Conservation (phyloP, 92 coral and sea anemone genomes). For the Porites evermanni region DNA sequence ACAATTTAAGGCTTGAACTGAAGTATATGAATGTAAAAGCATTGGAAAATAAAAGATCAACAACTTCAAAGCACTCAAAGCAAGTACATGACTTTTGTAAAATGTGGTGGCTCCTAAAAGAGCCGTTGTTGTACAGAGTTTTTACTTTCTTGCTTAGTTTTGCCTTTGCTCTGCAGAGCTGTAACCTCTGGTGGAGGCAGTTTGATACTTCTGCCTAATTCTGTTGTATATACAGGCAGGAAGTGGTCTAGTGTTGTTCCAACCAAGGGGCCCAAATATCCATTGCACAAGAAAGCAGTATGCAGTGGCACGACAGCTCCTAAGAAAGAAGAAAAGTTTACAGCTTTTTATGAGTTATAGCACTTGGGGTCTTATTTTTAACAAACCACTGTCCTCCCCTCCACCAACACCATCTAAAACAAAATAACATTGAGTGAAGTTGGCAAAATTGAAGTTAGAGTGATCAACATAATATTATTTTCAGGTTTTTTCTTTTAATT, state of each 20-base stretch:
- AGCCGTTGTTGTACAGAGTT: neutral
- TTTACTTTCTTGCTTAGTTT: neutral
- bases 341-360: neutral
- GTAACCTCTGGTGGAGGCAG: slow-evolving; percentile 53
- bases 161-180: slow-evolving; percentile 53
- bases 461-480: no score
- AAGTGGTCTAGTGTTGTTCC: slow-evolving; percentile 45
- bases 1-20: neutral
- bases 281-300: slow-evolving; percentile 51
- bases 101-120: neutral
- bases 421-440: no score
- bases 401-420: no score
- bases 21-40: neutral
- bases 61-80: slow-evolving; percentile 3
- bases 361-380: neutral
- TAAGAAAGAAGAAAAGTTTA: slow-evolving; percentile 7
- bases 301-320: slow-evolving; percentile 54
- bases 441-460: no score
- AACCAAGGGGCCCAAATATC: slow-evolving; percentile 54
- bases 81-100: neutral
- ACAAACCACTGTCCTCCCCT: neutral
- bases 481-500: no score
- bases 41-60: neutral
- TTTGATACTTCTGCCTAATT: slow-evolving; percentile 36
- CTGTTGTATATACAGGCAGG: slow-evolving; percentile 52